Evolutionary conservation across 92 coral and sea anemone species (phyloP).

Genomic region (Epizoanthus ramosus): DNA sequence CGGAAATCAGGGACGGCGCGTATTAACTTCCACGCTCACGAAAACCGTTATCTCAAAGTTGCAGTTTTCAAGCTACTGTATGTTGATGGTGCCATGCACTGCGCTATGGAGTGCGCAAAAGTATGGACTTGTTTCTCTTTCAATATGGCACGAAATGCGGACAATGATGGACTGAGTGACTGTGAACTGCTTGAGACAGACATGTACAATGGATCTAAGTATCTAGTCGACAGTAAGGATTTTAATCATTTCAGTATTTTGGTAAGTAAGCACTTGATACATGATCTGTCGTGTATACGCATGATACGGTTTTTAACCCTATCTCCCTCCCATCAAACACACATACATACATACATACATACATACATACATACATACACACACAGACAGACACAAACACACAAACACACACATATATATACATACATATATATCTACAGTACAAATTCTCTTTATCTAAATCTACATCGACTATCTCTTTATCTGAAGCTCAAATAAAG

Average conservation of each 20-base stretch:
- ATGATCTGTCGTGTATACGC: not conserved
- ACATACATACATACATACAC: not conserved
- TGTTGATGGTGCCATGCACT: conserved; percentile 15
- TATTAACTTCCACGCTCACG: not conserved
- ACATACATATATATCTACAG: not conserved
- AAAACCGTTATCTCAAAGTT: conserved; percentile 15
- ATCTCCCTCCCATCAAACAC: not conserved
- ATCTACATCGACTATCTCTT: too few species aligned
- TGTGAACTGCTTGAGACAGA: conserved; percentile 34
- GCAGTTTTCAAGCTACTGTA: not conserved
- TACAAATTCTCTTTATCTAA: not conserved
- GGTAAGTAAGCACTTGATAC: conserved; percentile 16
- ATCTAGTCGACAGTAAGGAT: conserved; percentile 4
- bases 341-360: not conserved
- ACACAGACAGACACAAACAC: too few species aligned
- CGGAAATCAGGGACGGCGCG: conserved; percentile 1
- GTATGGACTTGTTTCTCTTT: conserved; percentile 13
- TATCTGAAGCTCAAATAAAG: too few species aligned
- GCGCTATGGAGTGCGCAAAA: conserved; percentile 1
- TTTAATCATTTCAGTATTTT: conserved; percentile 32
- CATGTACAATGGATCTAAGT: conserved; percentile 24
- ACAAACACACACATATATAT: not conserved
- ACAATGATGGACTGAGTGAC: not conserved
- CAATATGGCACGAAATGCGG: conserved; percentile 3
- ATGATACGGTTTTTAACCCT: not conserved